These are phyloP conservation scores for Crocallis elinguaria DNA, from an alignment of 2,888 invertebrate genomes.

Conservation along the genomic window DNA sequence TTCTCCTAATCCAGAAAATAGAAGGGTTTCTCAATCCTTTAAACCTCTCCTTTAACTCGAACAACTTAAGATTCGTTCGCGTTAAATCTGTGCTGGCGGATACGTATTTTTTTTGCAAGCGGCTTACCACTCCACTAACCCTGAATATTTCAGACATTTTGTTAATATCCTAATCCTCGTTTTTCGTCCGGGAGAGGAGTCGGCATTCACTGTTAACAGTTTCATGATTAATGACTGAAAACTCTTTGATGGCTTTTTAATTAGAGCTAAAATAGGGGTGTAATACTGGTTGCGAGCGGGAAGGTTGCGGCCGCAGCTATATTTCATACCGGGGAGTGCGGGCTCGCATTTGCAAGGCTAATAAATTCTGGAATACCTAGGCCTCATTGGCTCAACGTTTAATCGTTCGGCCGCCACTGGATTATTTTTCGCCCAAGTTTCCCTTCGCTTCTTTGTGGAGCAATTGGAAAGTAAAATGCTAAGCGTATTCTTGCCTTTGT, in stretches of 20 bases:
- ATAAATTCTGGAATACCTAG: conserved; percentile 83
- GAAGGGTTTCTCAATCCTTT: conserved; percentile 73
- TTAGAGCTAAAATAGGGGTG: conserved; percentile 84
- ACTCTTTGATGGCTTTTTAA: conserved; percentile 86
- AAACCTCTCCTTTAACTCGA: conserved; percentile 68
- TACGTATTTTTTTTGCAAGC: conserved; percentile 62
- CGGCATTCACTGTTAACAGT: conserved; percentile 83
- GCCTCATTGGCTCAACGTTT: conserved; percentile 80
- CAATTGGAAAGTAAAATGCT: conserved; percentile 69
- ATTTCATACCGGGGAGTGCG: conserved; percentile 76
- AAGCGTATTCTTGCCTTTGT: conserved; percentile 75
- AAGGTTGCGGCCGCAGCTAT: conserved; percentile 76
- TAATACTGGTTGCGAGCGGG: conserved; percentile 69
- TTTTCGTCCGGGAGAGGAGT: conserved; percentile 75
- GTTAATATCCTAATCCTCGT: conserved; percentile 80
- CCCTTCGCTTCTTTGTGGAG: conserved; percentile 59
- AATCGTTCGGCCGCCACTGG: conserved; percentile 70
- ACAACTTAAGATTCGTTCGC: conserved; percentile 75
- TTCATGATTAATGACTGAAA: conserved; percentile 85
- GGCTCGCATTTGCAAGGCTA: conserved; percentile 83
- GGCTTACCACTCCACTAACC: conserved; percentile 76
- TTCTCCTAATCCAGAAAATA: conserved; percentile 66
- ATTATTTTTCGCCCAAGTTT: conserved; percentile 70
- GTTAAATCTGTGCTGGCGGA: conserved; percentile 65
- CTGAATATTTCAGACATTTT: conserved; percentile 80